Conservation (phyloP, 1,140 invertebrate genomes). For the Orussus abietinus region DNA sequence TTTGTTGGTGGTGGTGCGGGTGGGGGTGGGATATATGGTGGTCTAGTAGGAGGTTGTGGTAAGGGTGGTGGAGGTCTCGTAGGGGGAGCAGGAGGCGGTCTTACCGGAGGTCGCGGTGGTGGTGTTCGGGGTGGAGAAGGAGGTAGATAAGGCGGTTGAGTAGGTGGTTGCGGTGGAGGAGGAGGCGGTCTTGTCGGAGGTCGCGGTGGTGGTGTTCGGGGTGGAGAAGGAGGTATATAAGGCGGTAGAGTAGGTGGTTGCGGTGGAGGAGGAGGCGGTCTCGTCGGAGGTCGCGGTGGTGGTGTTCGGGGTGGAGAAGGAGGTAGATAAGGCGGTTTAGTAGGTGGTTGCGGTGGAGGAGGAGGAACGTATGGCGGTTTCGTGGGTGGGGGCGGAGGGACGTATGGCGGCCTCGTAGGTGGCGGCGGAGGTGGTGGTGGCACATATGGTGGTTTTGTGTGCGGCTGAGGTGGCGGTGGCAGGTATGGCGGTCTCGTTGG, state of each 20-base stretch:
- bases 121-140: constrained; percentile 8
- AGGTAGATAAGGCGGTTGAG: constrained; percentile 11
- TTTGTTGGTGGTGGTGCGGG: not conserved
- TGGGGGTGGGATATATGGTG: constrained; percentile 3
- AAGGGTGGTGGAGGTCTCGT: constrained; percentile 6
- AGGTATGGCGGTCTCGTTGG: constrained; percentile 7
- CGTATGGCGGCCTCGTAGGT: constrained; percentile 16
- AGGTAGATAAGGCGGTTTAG: constrained; percentile 14
- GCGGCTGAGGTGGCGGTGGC: constrained; percentile 1
- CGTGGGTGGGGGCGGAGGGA: constrained; percentile 13
- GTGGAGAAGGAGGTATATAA: constrained; percentile 6
- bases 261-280: constrained; percentile 4
- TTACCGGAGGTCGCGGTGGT: constrained; percentile 9
- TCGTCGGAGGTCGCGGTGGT: not conserved
- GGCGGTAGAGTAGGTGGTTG: not conserved
- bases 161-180: constrained; percentile 5
- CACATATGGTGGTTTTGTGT: not conserved
- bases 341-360: constrained; percentile 8
- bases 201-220: constrained; percentile 6
- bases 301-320: constrained; percentile 8
- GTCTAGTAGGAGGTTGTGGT: constrained; percentile 9
- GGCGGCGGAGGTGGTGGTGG: constrained; percentile 9
- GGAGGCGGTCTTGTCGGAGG: constrained; percentile 8
- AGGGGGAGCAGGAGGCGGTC: constrained; percentile 5
- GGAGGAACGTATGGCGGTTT: constrained; percentile 5